Conservation (phyloP, 2,113 vertebrate genomes). For the Phodopus roborovskii region DNA sequence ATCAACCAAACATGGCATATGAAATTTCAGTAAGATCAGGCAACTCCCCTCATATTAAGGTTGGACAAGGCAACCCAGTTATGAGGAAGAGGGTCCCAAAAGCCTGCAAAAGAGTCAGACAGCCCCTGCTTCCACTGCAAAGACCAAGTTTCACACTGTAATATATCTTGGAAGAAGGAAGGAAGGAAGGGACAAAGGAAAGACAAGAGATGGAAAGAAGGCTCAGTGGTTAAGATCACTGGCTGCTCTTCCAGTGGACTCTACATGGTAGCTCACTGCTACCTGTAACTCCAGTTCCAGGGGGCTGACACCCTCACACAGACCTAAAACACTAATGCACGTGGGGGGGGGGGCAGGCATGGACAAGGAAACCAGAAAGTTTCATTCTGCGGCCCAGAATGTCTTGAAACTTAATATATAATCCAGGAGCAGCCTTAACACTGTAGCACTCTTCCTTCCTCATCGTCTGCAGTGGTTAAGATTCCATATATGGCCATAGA, state of each 20-base stretch:
- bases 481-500: background rate
- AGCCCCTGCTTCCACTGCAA: background rate
- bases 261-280: background rate
- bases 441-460: background rate
- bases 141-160: background rate
- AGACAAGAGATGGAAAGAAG: background rate
- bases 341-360: no score
- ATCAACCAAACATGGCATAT: background rate
- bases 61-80: background rate
- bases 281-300: background rate
- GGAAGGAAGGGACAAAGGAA: background rate
- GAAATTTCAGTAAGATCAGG: background rate
- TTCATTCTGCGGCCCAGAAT: background rate
- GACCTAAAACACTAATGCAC: background rate
- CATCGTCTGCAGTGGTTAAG: background rate
- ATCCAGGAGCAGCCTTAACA: background rate
- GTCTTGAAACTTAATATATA: background rate
- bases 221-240: background rate
- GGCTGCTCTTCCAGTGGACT: background rate
- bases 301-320: background rate
- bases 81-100: background rate
- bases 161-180: background rate
- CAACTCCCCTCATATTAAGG: background rate
- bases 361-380: background rate
- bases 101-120: background rate